Conservation (phyloP, 1,140 invertebrate genomes). For the Brachystomella parvula region DNA sequence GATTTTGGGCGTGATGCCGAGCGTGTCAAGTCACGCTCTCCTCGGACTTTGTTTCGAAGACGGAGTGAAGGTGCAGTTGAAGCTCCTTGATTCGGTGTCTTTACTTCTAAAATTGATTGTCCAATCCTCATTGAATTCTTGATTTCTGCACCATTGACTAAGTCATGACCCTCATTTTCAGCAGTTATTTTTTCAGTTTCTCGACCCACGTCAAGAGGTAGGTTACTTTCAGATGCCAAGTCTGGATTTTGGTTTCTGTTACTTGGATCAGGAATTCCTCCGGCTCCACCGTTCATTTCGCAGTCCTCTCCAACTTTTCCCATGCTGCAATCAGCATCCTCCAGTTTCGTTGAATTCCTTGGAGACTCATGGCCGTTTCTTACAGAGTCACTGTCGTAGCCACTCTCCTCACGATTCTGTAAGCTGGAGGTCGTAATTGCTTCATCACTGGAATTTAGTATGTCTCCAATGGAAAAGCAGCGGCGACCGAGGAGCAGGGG, state of each 20-base stretch:
- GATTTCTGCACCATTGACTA: too few relatives aligned
- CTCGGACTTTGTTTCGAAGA: slow-evolving; percentile 29
- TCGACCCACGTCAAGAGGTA: too few relatives aligned
- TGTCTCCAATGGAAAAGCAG: slow-evolving; percentile 28
- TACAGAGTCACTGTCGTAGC: slow-evolving; percentile 33
- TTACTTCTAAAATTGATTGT: too few relatives aligned
- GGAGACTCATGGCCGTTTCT: slow-evolving; percentile 26
- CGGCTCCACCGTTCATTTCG: too few relatives aligned
- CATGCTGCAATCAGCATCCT: not conserved
- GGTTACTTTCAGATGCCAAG: too few relatives aligned
- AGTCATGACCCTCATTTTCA: too few relatives aligned
- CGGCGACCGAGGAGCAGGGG: not conserved
- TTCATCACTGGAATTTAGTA: not conserved
- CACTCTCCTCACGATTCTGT: slow-evolving; percentile 24
- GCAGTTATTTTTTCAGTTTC: too few relatives aligned
- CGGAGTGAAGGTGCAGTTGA: slow-evolving; percentile 18
- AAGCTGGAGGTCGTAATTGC: not conserved
- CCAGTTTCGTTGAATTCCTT: slow-evolving; percentile 22
- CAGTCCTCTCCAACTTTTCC: too few relatives aligned
- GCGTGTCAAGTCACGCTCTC: slow-evolving; percentile 23
- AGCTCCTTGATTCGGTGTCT: too few relatives aligned
- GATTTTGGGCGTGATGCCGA: slow-evolving; percentile 36
- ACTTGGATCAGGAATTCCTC: too few relatives aligned
- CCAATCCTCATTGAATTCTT: too few relatives aligned
- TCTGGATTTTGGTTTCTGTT: too few relatives aligned